Evolutionary conservation across 1,140 invertebrate genomes (phyloP).

Genomic region (Chlorops oryzae): DNA sequence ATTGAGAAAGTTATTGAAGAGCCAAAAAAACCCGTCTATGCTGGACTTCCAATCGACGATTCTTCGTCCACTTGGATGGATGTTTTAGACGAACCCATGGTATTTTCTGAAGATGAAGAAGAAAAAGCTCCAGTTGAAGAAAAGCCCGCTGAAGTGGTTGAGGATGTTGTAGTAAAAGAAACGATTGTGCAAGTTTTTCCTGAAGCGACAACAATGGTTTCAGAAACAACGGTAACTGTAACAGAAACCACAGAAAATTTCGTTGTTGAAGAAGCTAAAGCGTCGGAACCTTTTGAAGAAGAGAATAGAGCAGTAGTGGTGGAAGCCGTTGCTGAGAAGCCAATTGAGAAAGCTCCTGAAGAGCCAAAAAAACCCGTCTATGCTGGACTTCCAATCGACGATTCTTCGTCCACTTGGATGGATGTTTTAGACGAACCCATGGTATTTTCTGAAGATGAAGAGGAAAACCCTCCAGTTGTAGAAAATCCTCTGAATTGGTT

Average conservation of each 20-base stretch:
- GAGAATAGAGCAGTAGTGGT: too few relatives aligned
- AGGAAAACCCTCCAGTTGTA: too few relatives aligned
- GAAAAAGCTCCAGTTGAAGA: conserved; percentile 7
- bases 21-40: conserved; percentile 35
- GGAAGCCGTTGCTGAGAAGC: background rate
- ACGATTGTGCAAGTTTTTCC: conserved; percentile 1
- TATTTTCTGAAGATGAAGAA: conserved; percentile 17
- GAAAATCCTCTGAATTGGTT: too few relatives aligned
- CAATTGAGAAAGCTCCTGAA: conserved; percentile 13
- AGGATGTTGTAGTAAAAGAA: conserved; percentile 1
- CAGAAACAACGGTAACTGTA: background rate
- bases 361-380: conserved; percentile 33
- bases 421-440: conserved; percentile 44
- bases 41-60: conserved; percentile 49
- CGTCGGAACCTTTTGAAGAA: too few relatives aligned
- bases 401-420: conserved; percentile 49
- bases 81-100: conserved; percentile 46
- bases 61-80: conserved; percentile 50
- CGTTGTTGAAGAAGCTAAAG: background rate
- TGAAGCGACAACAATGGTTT: conserved; percentile 3
- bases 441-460: conserved; percentile 12
- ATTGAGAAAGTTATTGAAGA: conserved; percentile 1
- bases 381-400: conserved; percentile 49
- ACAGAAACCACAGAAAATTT: background rate
- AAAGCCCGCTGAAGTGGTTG: background rate